A percentile compares a stretch with the other conserved stretches of the same genome.
Evolutionary conservation across 2,113 vertebrate genomes (phyloP).

Genomic region (Phalacrocorax carbo): DNA sequence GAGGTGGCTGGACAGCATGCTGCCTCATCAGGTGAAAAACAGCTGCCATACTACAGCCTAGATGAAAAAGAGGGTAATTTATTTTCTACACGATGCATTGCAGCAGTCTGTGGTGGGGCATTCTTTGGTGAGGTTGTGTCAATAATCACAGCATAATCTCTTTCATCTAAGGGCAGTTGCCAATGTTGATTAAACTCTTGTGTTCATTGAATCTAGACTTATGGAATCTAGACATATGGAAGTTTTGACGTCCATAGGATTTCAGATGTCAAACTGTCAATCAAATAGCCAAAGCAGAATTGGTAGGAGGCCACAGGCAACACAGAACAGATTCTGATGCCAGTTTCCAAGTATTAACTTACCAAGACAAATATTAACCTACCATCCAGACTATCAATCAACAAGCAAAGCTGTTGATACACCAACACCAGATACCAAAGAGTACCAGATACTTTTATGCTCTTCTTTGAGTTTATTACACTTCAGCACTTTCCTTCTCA

Average conservation of each 20-base stretch:
- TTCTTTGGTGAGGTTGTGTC: background rate
- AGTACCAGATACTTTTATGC: background rate
- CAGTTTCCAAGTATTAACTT: conserved; percentile 16
- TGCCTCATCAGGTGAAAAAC: background rate
- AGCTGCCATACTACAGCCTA: background rate
- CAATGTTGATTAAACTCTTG: background rate
- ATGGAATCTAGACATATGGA: background rate
- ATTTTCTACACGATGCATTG: background rate
- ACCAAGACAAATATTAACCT: conserved; percentile 41
- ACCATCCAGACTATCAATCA: conserved; percentile 14
- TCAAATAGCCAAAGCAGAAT: background rate
- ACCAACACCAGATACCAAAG: background rate
- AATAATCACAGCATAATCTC: background rate
- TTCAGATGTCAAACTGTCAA: background rate
- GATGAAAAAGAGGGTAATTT: background rate
- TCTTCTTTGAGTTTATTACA: background rate
- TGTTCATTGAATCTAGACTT: background rate
- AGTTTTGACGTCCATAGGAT: background rate
- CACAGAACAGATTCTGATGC: conserved; percentile 33
- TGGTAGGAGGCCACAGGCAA: conserved; percentile 9
- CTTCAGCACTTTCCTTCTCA: conserved; percentile 24
- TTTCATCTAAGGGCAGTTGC: background rate
- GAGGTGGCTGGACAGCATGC: background rate
- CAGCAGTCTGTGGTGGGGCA: background rate
- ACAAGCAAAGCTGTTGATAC: conserved; percentile 19